These are phyloP conservation scores for Siniperca undulata DNA, from an alignment of 2,797 vertebrate genomes.

Conservation along the genomic window DNA sequence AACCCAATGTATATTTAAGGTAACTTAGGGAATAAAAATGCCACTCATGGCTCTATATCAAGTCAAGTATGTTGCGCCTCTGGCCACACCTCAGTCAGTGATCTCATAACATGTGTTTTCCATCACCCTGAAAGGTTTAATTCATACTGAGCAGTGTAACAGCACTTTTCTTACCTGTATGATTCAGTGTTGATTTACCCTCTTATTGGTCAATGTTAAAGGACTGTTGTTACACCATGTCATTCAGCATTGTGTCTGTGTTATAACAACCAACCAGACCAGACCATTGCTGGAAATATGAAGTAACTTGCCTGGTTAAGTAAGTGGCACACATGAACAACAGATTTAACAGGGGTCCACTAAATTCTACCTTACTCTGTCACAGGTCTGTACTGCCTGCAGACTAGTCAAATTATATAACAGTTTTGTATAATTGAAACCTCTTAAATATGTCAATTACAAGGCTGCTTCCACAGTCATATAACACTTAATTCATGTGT, in stretches of 20 bases:
- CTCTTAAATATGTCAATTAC: not conserved
- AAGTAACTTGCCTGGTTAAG: not conserved
- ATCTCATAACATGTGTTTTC: not conserved
- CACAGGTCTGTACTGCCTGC: not conserved
- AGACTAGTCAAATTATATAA: not conserved
- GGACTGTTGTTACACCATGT: not conserved
- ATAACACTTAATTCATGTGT: not conserved
- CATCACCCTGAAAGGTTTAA: not conserved
- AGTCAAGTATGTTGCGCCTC: not conserved
- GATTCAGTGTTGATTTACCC: not conserved
- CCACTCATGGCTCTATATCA: not conserved
- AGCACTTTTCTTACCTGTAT: not conserved
- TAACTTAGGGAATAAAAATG: not conserved
- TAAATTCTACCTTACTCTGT: conserved; percentile 13
- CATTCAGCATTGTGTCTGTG: not conserved
- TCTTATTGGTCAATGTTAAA: not conserved
- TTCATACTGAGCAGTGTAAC: not conserved
- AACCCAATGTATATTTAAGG: too few relatives aligned
- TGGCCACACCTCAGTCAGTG: not conserved
- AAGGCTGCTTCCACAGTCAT: not conserved
- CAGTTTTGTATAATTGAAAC: not conserved
- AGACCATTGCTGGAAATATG: not conserved
- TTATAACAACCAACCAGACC: not conserved
- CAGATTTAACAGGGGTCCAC: not conserved
- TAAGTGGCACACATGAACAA: conserved; percentile 3